These are phyloP conservation scores for Rhopalosiphum padi DNA, from an alignment of 1,140 invertebrate species.

Conservation along the genomic window DNA sequence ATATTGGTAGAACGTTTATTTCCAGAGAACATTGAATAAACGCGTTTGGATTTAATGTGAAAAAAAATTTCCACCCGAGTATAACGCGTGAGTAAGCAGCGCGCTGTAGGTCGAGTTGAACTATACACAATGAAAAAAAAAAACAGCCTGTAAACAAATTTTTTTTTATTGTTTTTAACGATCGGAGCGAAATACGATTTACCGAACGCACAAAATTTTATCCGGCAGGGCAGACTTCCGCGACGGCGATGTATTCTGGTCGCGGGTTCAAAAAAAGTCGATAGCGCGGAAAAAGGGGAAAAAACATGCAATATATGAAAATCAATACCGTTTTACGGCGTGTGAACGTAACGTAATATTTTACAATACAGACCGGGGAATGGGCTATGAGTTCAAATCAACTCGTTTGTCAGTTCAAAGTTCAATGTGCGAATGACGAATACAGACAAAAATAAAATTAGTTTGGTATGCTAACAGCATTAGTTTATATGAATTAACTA, in stretches of 20 bases:
- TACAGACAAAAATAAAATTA: neutral
- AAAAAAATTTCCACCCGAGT: neutral
- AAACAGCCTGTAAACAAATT: neutral
- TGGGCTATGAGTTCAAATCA: neutral
- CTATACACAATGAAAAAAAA: neutral
- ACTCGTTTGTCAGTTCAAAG: neutral
- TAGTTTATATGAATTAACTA: neutral
- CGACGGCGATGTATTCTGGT: neutral
- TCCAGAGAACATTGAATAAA: neutral
- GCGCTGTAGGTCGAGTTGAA: neutral
- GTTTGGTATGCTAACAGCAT: neutral
- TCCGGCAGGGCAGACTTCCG: neutral
- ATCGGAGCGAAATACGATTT: conserved; percentile 5
- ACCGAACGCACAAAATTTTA: neutral
- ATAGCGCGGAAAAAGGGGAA: neutral
- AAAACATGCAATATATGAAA: neutral
- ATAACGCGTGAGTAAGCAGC: neutral
- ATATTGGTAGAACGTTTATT: neutral
- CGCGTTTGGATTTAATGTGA: neutral
- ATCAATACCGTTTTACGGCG: conserved; percentile 6
- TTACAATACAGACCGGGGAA: neutral
- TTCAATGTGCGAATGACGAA: neutral
- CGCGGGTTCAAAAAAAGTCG: neutral
- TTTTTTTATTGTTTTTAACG: neutral
- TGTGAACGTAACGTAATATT: conserved; percentile 1